Conservation (phyloP, 1,140 invertebrate genomes). For the Brachionus calyciflorus region DNA sequence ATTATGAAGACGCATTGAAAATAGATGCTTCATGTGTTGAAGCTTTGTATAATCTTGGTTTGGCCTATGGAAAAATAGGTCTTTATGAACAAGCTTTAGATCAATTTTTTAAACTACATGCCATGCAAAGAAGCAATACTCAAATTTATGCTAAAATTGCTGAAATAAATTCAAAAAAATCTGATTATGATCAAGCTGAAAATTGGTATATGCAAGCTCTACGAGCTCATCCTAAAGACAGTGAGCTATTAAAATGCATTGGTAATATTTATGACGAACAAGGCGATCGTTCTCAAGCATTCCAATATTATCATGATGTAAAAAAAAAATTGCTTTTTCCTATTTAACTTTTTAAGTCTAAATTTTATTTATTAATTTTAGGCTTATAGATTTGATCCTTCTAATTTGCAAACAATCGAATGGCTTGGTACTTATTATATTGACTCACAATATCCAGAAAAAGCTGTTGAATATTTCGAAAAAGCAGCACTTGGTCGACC, state of each 20-base stretch:
- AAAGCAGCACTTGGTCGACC: slow-evolving; percentile 78
- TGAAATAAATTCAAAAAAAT: slow-evolving; percentile 65
- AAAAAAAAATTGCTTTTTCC: slow-evolving; percentile 50
- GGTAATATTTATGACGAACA: slow-evolving; percentile 78
- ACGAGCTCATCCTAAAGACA: slow-evolving; percentile 78
- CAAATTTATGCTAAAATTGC: slow-evolving; percentile 83
- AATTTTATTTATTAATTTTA: slow-evolving; percentile 56
- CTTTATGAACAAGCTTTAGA: slow-evolving; percentile 73
- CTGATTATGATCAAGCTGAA: slow-evolving; percentile 41
- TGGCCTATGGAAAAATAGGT: slow-evolving; percentile 66
- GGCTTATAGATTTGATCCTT: slow-evolving; percentile 83
- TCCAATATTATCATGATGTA: slow-evolving; percentile 85
- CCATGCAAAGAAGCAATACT: slow-evolving; percentile 73
- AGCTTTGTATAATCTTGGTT: slow-evolving; percentile 82
- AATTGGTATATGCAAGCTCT: slow-evolving; percentile 76
- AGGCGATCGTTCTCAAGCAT: slow-evolving; percentile 84
- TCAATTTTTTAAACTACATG: slow-evolving; percentile 77
- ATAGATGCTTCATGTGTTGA: slow-evolving; percentile 80
- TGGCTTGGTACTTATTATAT: slow-evolving; percentile 84
- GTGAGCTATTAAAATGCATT: slow-evolving; percentile 74
- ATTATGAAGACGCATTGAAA: slow-evolving; percentile 74
- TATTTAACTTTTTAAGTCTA: background rate
- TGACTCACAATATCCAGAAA: slow-evolving; percentile 81
- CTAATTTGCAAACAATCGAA: slow-evolving; percentile 81
- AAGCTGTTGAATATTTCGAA: slow-evolving; percentile 82